A percentile compares a stretch with the other conserved stretches of the same genome.
phyloP scores from a whole-genome alignment of 2,888 invertebrate species.

The Pelosia muscerda region DNA sequence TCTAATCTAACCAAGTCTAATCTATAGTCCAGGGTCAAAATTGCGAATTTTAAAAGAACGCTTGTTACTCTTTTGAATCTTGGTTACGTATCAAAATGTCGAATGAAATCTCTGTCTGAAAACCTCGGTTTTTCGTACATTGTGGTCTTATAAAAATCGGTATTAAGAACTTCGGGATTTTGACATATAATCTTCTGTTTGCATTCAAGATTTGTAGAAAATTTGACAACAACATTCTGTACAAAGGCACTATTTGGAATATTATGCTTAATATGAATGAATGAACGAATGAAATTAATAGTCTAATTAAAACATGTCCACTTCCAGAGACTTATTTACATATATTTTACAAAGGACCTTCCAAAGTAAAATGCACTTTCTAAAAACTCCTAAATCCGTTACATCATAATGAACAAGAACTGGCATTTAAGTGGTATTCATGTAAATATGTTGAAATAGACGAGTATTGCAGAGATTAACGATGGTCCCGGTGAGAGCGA shows the following conservation, averaged over 20 bases:
- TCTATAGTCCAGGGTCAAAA: not conserved
- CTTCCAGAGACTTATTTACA: not conserved
- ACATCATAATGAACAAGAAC: conserved; percentile 26
- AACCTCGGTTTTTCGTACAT: too few species aligned
- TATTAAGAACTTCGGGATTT: too few species aligned
- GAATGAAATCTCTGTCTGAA: too few species aligned
- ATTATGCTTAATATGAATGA: not conserved
- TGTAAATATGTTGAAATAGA: conserved; percentile 67
- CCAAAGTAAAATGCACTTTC: not conserved
- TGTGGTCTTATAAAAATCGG: too few species aligned
- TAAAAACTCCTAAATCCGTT: conserved; percentile 20
- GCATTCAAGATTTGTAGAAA: too few species aligned
- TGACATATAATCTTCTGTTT: too few species aligned
- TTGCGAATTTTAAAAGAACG: not conserved
- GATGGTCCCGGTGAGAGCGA: conserved; percentile 58
- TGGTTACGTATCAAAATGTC: not conserved
- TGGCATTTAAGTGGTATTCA: conserved; percentile 64
- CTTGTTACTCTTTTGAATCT: not conserved
- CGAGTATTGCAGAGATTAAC: conserved; percentile 65
- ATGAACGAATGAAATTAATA: too few species aligned
- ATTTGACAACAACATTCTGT: too few species aligned
- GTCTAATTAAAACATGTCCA: not conserved
- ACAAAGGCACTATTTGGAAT: too few species aligned
- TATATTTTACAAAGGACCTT: not conserved
- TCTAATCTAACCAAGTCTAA: not conserved